Base-by-base conservation (phyloP, 2,888 invertebrate genomes). In the Osmoderma eremita region DNA sequence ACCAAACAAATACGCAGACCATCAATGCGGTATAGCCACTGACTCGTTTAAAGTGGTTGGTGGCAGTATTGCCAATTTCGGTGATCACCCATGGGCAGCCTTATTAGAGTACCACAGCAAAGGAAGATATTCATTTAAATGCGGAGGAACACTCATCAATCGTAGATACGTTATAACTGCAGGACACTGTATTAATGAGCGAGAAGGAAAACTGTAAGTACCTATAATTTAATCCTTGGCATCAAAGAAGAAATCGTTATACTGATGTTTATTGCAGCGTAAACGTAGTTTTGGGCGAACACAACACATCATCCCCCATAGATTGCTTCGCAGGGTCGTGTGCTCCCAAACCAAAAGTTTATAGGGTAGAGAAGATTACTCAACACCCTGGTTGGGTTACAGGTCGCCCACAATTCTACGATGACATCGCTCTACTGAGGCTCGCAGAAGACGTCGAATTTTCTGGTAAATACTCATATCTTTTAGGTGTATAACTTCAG, bases 61-160 rank as follows among this genome's bases (percentile, higher is more conserved):
- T 90, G 91, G 73, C 2, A 54, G 58, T 53, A 38, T 56, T n/a
- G 71, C 75, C 4, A 61, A 67, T 3, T 75, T 89, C 3, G 88
- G 88, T 65, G 89, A 89, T 74, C 88, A 86, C 77, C 88, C 88
- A 0, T 89, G 89, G 89, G 84, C 88, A 84, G 86, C 85, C 0
- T 72, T 88, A 18, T 70, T 88, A 61, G 86, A 88, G 62, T 88
- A 88, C 71, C 17, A 24, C 13, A 58, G 30, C 10, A 53, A 48
- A 62, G 67, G 69, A 82, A 82, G 74, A 41, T 73, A 66, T 13
- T 78, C 76, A 56, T 73, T 74, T 24, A 61, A 48, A 5, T 89
- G 89, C 73, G 88, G 88, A n/a, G 89, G 88, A 0, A 85, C 85
- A 0, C 76, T 89, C 54, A 84, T 89, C 67, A 88, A 85, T 75